Base-by-base conservation (phyloP, 2,888 invertebrate species). In the Volucella inflata region DNA sequence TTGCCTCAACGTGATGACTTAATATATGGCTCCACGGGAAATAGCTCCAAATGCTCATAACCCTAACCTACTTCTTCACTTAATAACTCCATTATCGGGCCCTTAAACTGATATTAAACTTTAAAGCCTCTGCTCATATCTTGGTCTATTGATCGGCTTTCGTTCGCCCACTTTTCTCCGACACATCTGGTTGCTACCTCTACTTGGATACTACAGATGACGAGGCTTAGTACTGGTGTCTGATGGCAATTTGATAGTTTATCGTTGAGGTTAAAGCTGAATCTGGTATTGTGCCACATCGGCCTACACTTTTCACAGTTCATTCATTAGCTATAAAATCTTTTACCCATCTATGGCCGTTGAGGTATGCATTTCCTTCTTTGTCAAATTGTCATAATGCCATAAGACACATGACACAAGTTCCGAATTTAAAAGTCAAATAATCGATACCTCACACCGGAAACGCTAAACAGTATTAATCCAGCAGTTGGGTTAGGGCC, bases 271-370 rank as follows among this genome's bases (percentile, higher is more conserved):
- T 30, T 30, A 6, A 3, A 30, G 30, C 30, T 30, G 30, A 30
- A 30, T n/a, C 53, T 64, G 74, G 21, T 64, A 62, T 70, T 70
- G 75, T 64, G 70, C 70, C 50, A 75, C 80, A 81, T 81, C 82
- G 55, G 48, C 82, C 82, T 77, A 82, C 82, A 82, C 82, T 76
- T 82, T 82, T 82, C 81, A 82, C 81, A 82, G 81, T 71, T 82
- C 65, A 71, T 76, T 71, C 68, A 75, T 59, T 68, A 68, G 53
- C 51, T 30, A 65, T 38, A 57, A 38, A 44, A 30, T 44, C 30
- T 42, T 57, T 8, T 64, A 59, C 51, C 59, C 70, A 42, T 50
- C 70, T 36, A 81, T 65, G 80, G 62, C 30, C 16, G 16, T n/a
- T 21, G 48, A 11, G 36, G 36, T 44, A 50, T 59, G 75, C 70